Percentiles rank a stretch among this genome's conserved stretches.
Conservation (phyloP, 1,140 invertebrate species). For the Drosophila parabipectinata region DNA sequence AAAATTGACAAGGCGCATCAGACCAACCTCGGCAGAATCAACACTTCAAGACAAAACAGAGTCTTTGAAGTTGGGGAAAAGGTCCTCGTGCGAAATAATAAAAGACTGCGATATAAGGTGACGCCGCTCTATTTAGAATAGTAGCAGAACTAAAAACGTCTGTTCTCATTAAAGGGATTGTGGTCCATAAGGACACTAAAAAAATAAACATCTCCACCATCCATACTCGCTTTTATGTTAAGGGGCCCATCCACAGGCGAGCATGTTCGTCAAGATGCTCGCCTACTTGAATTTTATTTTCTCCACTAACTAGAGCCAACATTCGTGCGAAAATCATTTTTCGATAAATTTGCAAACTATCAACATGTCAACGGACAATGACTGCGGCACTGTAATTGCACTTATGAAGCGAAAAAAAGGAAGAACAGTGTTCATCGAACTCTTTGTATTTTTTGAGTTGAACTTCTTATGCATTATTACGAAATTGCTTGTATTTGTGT, state of each 20-base stretch:
- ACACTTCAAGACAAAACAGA: neutral
- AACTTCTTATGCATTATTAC: no score
- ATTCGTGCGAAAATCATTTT: no score
- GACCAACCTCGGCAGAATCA: neutral
- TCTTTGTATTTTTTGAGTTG: no score
- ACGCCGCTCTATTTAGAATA: neutral
- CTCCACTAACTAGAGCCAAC: no score
- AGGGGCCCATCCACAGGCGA: no score
- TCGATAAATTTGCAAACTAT: no score
- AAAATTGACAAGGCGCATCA: slow-evolving; percentile 3
- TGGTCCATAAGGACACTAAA: neutral
- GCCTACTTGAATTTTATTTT: no score
- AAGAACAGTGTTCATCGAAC: no score
- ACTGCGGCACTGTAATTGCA: neutral
- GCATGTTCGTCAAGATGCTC: no score
- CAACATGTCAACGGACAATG: no score
- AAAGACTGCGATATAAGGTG: neutral
- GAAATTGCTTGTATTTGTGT: no score
- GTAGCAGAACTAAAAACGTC: neutral
- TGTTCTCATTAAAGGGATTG: neutral
- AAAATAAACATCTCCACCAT: neutral
- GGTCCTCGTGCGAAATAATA: neutral
- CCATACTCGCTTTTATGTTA: neutral
- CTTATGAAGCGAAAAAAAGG: neutral
- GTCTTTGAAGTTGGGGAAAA: slow-evolving; percentile 2